Conservation (phyloP, 2,113 vertebrate species). For the Pelecanoides urinatrix region DNA sequence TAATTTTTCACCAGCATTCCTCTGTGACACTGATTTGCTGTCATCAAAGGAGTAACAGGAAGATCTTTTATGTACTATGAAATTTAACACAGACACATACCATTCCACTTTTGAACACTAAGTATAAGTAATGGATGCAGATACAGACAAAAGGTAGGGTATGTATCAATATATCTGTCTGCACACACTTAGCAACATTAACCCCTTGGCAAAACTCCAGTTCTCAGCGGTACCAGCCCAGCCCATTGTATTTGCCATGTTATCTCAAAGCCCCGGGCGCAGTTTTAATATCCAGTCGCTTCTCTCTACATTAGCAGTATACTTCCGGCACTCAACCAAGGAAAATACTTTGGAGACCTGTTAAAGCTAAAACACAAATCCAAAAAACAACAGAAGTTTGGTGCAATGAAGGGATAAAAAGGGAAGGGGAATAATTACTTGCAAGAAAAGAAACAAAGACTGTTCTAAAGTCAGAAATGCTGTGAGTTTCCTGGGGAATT, state of each 20-base stretch:
- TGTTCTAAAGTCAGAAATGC: not conserved
- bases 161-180: not conserved
- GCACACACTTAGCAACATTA: not conserved
- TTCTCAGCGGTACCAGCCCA: not conserved
- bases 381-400: not conserved
- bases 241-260: not conserved
- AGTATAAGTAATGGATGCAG: not conserved
- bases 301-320: not conserved
- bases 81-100: not conserved
- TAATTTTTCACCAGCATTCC: not conserved
- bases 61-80: not conserved
- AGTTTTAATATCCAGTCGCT: not conserved
- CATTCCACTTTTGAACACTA: not conserved
- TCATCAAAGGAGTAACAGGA: not conserved
- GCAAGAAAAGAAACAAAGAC: not conserved
- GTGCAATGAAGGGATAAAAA: not conserved
- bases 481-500: not conserved
- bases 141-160: not conserved
- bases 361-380: not conserved
- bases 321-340: not conserved
- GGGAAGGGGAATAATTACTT: not conserved
- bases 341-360: not conserved
- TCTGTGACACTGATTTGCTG: not conserved
- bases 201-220: conserved; percentile 1
- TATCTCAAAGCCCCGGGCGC: not conserved